phyloP scores from a whole-genome alignment of 2,113 vertebrate species.

The Fregetta grallaria region DNA sequence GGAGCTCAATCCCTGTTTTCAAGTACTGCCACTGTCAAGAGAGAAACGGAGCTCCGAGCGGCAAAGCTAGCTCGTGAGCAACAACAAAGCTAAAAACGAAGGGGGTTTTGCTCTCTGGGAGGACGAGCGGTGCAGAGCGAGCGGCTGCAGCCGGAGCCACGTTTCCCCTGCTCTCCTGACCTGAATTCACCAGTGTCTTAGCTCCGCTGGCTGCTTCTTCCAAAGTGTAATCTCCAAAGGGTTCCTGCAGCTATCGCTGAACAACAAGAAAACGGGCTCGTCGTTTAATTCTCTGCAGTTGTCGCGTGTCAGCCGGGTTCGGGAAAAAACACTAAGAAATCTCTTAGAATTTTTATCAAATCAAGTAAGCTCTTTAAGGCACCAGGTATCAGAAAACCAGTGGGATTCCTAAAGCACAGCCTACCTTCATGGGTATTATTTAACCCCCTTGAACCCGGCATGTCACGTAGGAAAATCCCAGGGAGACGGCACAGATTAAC shows the following conservation, averaged over 20 bases:
- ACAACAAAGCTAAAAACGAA: not conserved
- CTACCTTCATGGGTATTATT: not conserved
- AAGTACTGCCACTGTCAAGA: not conserved
- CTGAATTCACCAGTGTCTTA: not conserved
- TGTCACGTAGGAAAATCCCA: not conserved
- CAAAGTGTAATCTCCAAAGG: not conserved
- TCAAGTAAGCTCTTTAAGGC: not conserved
- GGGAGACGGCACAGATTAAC: not conserved
- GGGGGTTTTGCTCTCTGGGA: not conserved
- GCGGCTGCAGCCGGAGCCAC: not conserved
- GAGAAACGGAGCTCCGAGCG: not conserved
- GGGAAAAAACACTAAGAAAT: not conserved
- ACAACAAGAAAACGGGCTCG: not conserved
- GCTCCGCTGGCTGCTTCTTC: not conserved
- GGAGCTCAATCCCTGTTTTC: not conserved
- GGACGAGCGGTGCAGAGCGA: fast-evolving
- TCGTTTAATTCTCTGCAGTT: not conserved
- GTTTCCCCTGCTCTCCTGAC: not conserved
- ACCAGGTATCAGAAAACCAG: not conserved
- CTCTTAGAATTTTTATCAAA: not conserved
- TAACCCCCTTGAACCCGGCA: not conserved
- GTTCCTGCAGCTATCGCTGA: not conserved
- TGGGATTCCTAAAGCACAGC: not conserved
- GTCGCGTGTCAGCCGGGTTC: fast-evolving
- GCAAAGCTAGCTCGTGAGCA: not conserved